Base-by-base conservation (phyloP, 92 coral and sea anemone species). In the Porites lobata region DNA sequence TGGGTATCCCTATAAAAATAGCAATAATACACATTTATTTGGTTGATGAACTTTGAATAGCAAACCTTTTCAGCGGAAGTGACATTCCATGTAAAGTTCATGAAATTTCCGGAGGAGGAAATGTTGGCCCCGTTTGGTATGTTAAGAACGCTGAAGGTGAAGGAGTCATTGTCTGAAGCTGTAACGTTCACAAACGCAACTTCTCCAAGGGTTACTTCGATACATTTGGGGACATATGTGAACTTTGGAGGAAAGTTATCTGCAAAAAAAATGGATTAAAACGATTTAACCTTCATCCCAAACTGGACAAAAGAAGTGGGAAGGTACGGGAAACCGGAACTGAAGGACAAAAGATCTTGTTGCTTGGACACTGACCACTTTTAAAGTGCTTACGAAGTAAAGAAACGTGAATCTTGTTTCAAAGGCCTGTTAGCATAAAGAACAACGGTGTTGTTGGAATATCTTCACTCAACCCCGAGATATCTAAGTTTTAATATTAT, bases 221-320 rank as follows among this genome's bases (percentile, higher is more conserved):
- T 78, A 12, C 77, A 22, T 10, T 83, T 56, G 20, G 87, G 72
- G 64, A 85, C 94, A 62, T 86, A 76, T 0, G 62, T 76, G 56
- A 87, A 71, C 72, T 81, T 85, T 6, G 90, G 87, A 0, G 98
- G 98, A 22, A 88, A 83, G 72, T 87, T 93, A 65, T 83, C 95
- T 93, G 87, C 13, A 67, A 58, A 66, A 2, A 22, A 62, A 62
- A 62, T 62, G 7, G 22, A 10, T 56, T 56, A 14, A 10, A 56
- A 14, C 61, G 11, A 10, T 56, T 56, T 14, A 10, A 56, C 14
- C 15, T 56, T 14, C 3, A 56, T 10, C 11, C 61, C 61, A 56
- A 56, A 56, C 61, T 10, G 15, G 13, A 14, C 11, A 56, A 10
- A 56, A 14, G 61, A 6, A 3, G 47, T 38, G 47, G 6, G 6